These are phyloP conservation scores for Megalops atlanticus DNA, from an alignment of 2,113 vertebrate genomes.

Conservation along the genomic window DNA sequence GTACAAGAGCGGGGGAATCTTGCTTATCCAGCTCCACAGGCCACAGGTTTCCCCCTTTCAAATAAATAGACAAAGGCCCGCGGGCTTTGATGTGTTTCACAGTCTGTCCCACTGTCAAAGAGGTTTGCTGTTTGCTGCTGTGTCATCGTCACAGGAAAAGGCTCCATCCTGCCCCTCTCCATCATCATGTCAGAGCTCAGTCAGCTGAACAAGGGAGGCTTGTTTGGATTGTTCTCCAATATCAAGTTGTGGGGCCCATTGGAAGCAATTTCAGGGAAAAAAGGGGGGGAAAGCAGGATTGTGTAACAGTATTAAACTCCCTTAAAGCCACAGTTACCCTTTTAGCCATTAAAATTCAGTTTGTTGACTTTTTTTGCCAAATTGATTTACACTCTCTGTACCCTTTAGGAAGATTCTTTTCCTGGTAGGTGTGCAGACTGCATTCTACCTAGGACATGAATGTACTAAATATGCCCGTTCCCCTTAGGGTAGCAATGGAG, in stretches of 20 bases:
- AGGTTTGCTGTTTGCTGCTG: constrained; percentile 35
- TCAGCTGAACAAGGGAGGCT: constrained; percentile 52
- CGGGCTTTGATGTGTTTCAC: constrained; percentile 19
- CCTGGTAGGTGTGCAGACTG: no score
- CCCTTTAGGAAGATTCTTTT: not conserved
- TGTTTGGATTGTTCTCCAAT: constrained; percentile 50
- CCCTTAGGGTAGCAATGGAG: no score
- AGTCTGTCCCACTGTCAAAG: constrained; percentile 41
- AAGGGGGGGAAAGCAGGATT: not conserved
- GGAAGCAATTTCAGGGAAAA: constrained; percentile 27
- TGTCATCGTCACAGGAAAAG: constrained; percentile 46
- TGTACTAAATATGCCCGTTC: not conserved
- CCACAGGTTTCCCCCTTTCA: not conserved
- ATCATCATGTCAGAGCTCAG: constrained; percentile 69
- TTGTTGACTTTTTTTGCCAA: not conserved
- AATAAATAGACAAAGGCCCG: constrained; percentile 46
- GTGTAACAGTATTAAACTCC: not conserved
- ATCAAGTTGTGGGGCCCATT: constrained; percentile 30
- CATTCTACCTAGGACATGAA: no score
- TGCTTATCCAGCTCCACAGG: not conserved
- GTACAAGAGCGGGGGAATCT: not conserved
- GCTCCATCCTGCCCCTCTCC: constrained; percentile 62
- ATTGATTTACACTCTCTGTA: not conserved
- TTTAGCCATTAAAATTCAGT: not conserved
- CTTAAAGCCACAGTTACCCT: not conserved